Conservation (phyloP, 1,140 invertebrate genomes). For the Hyles vespertilio region DNA sequence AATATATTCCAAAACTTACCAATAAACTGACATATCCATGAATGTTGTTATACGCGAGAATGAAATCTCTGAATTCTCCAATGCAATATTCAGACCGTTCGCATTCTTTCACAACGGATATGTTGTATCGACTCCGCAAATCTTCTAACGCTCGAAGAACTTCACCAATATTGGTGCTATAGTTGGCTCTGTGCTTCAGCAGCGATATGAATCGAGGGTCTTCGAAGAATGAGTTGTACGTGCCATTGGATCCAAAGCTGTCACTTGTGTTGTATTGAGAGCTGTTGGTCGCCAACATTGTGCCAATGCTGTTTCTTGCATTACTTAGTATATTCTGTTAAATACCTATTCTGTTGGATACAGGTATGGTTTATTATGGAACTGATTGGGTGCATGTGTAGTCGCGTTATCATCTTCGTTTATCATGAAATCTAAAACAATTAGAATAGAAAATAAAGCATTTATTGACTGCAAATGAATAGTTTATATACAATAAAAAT, state of each 20-base stretch:
- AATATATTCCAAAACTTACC: slow-evolving; percentile 34
- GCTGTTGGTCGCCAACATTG: slow-evolving; percentile 49
- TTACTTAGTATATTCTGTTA: slow-evolving; percentile 27
- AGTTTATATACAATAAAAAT: no score
- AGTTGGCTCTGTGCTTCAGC: slow-evolving; percentile 48
- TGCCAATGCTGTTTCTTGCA: slow-evolving; percentile 34
- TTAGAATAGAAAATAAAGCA: no score
- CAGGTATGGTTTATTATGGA: no score
- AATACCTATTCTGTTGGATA: no score
- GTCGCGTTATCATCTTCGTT: no score
- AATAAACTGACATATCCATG: slow-evolving; percentile 66
- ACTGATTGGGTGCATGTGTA: no score
- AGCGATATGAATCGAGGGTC: slow-evolving; percentile 47
- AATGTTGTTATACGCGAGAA: slow-evolving; percentile 61
- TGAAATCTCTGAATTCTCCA: slow-evolving; percentile 51
- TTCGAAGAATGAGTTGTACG: slow-evolving; percentile 38
- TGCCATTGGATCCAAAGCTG: slow-evolving; percentile 24
- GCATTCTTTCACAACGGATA: slow-evolving; percentile 54
- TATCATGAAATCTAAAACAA: no score
- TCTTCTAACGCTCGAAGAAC: slow-evolving; percentile 46
- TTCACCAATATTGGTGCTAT: slow-evolving; percentile 47
- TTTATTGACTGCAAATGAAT: no score
- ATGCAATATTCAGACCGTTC: slow-evolving; percentile 56
- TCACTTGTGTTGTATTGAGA: slow-evolving; percentile 18
- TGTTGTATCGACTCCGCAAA: slow-evolving; percentile 52